Percentiles rank a stretch among this genome's conserved stretches.
phyloP scores from a whole-genome alignment of 2,888 invertebrate species.

The Diaprepes abbreviatus region DNA sequence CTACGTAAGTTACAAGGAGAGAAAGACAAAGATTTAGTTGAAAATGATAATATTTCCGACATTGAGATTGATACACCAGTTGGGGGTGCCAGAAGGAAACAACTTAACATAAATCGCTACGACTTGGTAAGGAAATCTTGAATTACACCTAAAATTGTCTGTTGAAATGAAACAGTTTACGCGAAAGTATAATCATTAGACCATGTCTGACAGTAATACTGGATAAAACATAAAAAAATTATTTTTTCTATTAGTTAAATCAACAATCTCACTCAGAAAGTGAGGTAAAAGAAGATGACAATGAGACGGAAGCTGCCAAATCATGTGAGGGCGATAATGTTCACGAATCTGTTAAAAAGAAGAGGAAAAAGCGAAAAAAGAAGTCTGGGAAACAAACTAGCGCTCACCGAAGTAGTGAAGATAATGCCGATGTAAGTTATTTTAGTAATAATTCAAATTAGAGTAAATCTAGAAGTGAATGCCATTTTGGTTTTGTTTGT shows the following conservation, averaged over 20 bases:
- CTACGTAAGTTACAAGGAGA: constrained; percentile 76
- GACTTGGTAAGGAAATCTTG: constrained; percentile 73
- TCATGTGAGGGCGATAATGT: constrained; percentile 69
- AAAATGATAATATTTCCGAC: constrained; percentile 68
- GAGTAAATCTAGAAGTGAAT: too few species aligned
- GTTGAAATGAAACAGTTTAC: background rate
- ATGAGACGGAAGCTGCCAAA: constrained; percentile 74
- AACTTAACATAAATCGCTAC: constrained; percentile 77
- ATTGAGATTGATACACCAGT: constrained; percentile 70
- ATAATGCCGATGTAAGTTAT: constrained; percentile 74
- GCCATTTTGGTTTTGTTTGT: too few species aligned
- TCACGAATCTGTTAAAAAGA: constrained; percentile 70
- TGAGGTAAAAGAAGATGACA: constrained; percentile 79
- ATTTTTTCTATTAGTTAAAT: constrained; percentile 71
- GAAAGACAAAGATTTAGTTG: constrained; percentile 70
- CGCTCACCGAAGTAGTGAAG: constrained; percentile 73
- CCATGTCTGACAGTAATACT: too few species aligned
- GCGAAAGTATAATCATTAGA: background rate
- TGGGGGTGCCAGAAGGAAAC: constrained; percentile 71
- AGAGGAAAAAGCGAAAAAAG: constrained; percentile 77
- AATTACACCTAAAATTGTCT: background rate
- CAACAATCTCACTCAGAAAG: constrained; percentile 78
- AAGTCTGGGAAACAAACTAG: constrained; percentile 70
- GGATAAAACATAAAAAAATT: too few species aligned
- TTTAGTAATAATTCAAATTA: too few species aligned